These are phyloP conservation scores for Coenonympha arcania DNA, from an alignment of 2,888 invertebrate species.

Conservation along the genomic window DNA sequence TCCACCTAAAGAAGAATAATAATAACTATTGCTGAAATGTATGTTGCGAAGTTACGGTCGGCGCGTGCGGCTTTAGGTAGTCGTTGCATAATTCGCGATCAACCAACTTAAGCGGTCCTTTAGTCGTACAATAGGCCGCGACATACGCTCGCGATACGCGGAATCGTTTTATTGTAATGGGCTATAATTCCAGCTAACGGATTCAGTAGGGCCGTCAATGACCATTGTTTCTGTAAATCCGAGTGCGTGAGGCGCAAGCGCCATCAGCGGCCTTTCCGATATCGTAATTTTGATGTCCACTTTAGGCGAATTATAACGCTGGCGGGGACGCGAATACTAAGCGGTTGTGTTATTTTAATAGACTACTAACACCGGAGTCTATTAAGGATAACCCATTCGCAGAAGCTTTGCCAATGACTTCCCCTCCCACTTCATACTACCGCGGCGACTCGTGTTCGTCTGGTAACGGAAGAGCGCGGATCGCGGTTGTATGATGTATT, in stretches of 20 bases:
- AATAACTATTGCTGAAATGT: neutral
- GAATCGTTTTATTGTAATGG: slow-evolving; percentile 63
- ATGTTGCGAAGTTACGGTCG: no score
- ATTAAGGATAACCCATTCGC: no score
- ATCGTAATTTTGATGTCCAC: slow-evolving; percentile 52
- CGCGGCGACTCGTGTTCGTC: no score
- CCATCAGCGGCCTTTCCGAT: slow-evolving; percentile 50
- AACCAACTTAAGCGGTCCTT: slow-evolving; percentile 25
- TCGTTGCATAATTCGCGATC: neutral
- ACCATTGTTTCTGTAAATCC: slow-evolving; percentile 52
- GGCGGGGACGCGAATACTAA: no score
- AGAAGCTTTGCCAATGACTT: no score
- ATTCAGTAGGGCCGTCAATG: slow-evolving; percentile 50
- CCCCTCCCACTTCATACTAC: no score
- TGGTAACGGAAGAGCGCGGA: no score
- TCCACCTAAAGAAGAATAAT: no score
- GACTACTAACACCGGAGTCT: no score
- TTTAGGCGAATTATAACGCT: neutral
- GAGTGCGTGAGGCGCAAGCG: slow-evolving; percentile 56
- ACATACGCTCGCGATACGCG: slow-evolving; percentile 36
- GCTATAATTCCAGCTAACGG: slow-evolving; percentile 54
- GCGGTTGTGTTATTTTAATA: no score
- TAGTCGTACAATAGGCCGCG: slow-evolving; percentile 35
- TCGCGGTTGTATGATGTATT: no score
- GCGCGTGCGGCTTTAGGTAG: no score